A percentile compares a stretch with the other conserved stretches of the same genome.
These are phyloP conservation scores for Mactromeris polynyma DNA, from an alignment of 2,888 invertebrate genomes.

Conservation along the genomic window DNA sequence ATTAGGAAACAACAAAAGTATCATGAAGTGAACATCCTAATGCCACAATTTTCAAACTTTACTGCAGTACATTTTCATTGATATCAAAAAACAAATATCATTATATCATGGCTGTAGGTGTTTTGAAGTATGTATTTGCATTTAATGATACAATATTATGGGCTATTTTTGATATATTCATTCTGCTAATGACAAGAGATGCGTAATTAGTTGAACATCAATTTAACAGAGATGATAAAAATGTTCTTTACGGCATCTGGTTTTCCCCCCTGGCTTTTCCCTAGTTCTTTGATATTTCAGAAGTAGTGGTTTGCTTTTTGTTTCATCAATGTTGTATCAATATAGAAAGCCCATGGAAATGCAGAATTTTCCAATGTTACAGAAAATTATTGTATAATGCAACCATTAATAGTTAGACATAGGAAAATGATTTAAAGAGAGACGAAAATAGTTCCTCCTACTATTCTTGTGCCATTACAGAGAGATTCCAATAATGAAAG, in stretches of 20 bases:
- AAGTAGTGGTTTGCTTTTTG: background rate
- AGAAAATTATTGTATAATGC: background rate
- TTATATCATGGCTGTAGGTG: background rate
- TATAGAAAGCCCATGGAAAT: background rate
- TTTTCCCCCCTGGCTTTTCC: no score
- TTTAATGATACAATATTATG: no score
- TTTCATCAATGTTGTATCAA: background rate
- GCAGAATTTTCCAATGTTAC: background rate
- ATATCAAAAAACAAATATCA: background rate
- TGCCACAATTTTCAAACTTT: no score
- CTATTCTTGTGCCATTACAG: background rate
- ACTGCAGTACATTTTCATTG: background rate
- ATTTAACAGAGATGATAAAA: no score
- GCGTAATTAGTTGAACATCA: no score
- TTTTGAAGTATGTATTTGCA: background rate
- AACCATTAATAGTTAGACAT: background rate
- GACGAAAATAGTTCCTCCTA: slow-evolving; percentile 42
- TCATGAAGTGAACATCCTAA: no score
- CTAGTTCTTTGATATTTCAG: background rate
- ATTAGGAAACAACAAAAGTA: no score
- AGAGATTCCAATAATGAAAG: slow-evolving; percentile 11
- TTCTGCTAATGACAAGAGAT: no score
- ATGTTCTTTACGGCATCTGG: no score
- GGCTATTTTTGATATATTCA: no score
- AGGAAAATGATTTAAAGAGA: slow-evolving; percentile 23